A percentile compares a stretch with the other conserved stretches of the same genome.
Evolutionary conservation across 2,797 vertebrate genomes (phyloP).

Genomic region (Phrynocephalus forsythii): DNA sequence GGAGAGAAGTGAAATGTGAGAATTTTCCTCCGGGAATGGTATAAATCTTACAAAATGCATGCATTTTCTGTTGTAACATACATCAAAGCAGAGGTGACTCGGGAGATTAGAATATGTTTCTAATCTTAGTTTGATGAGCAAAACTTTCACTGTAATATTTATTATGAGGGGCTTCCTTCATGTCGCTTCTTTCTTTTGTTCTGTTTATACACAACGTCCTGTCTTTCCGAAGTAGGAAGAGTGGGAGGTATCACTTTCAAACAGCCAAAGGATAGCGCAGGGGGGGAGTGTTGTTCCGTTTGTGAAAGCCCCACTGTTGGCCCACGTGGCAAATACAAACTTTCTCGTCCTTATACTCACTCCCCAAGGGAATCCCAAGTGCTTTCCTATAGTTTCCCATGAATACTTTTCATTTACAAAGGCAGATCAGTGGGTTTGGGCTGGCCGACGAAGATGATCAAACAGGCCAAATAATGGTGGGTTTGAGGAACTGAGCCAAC

Average conservation of each 20-base stretch:
- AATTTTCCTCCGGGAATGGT: conserved; percentile 68
- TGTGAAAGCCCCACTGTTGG: conserved; percentile 57
- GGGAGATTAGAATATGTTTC: conserved; percentile 79
- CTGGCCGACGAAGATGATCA: conserved; percentile 67
- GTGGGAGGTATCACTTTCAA: conserved; percentile 76
- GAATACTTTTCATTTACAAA: conserved; percentile 68
- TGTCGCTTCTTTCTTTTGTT: conserved; percentile 77
- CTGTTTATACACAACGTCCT: conserved; percentile 76
- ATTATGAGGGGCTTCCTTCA: conserved; percentile 73
- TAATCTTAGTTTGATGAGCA: conserved; percentile 80
- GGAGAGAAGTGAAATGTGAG: conserved; percentile 58
- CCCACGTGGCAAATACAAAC: conserved; percentile 63
- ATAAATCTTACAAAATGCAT: conserved; percentile 74
- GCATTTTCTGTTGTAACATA: conserved; percentile 73
- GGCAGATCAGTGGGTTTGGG: conserved; percentile 65
- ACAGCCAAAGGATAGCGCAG: conserved; percentile 57
- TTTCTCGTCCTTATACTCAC: conserved; percentile 68
- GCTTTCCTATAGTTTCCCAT: conserved; percentile 68
- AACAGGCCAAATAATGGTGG: conserved; percentile 64
- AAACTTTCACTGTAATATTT: conserved; percentile 77
- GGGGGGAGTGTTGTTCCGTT: conserved; percentile 63
- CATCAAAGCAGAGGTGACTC: conserved; percentile 77
- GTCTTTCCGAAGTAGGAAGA: conserved; percentile 60
- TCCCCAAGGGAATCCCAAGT: conserved; percentile 53
- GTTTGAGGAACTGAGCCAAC: conserved; percentile 60